These are phyloP conservation scores for Sinopyrophorus schimmeli DNA, from an alignment of 2,888 invertebrate species.

Conservation along the genomic window DNA sequence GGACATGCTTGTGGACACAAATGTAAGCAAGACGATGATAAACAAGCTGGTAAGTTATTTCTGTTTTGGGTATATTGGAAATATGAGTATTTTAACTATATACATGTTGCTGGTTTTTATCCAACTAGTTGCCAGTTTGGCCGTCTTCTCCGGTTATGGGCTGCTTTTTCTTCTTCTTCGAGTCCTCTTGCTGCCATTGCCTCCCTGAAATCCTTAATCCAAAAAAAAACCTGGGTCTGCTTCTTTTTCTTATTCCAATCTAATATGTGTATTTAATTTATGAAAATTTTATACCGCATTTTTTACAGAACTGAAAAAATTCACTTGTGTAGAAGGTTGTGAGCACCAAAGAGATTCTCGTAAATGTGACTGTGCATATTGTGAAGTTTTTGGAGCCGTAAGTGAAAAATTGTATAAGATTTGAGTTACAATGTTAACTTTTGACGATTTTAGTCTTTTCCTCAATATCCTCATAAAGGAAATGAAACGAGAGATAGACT, in stretches of 20 bases:
- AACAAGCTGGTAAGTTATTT: constrained; percentile 12
- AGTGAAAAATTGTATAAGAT: too few species aligned
- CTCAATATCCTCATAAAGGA: constrained; percentile 43
- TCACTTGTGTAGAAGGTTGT: constrained; percentile 39
- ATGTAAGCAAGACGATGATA: constrained; percentile 34
- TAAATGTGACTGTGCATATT: constrained; percentile 52
- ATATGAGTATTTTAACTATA: not conserved
- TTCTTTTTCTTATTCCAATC: too few species aligned
- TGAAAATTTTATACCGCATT: too few species aligned
- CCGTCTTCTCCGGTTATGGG: too few species aligned
- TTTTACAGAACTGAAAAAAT: constrained; percentile 39
- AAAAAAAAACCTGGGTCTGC: too few species aligned
- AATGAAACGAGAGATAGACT: constrained; percentile 51
- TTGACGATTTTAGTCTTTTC: constrained; percentile 29
- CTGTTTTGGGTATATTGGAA: not conserved
- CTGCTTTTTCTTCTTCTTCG: too few species aligned
- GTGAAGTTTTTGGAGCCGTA: constrained; percentile 52
- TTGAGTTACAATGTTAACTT: constrained; percentile 9
- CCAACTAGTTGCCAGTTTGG: too few species aligned
- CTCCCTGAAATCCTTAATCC: too few species aligned
- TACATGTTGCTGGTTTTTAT: not conserved
- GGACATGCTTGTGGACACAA: constrained; percentile 35
- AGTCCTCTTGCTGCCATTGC: too few species aligned
- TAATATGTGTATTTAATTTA: too few species aligned
- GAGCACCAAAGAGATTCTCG: constrained; percentile 48